Evolutionary conservation across 2,888 invertebrate genomes (phyloP).

Genomic region (Slavum lentiscoides): DNA sequence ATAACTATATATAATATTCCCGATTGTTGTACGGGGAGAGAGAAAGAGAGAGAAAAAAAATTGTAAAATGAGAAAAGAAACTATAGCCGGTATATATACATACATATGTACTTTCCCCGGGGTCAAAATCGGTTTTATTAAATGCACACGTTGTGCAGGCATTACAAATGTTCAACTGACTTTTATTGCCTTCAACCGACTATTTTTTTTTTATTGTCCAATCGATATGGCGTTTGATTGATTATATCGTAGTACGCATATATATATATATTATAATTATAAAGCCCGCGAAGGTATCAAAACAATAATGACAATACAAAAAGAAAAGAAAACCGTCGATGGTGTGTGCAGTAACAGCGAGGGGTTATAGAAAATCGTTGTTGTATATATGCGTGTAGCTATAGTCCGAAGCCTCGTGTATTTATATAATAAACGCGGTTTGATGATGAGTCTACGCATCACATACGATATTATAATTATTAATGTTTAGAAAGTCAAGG

Average conservation of each 20-base stretch:
- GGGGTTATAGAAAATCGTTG: background rate
- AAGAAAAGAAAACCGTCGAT: background rate
- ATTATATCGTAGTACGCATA: too few species aligned
- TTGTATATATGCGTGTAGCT: too few species aligned
- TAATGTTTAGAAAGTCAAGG: slow-evolving; percentile 40
- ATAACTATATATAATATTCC: too few species aligned
- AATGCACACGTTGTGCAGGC: background rate
- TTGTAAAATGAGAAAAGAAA: background rate
- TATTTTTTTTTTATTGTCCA: too few species aligned
- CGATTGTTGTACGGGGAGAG: background rate
- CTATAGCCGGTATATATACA: background rate
- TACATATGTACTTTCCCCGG: slow-evolving; percentile 15
- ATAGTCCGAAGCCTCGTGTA: background rate
- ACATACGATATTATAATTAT: background rate
- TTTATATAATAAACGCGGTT: background rate
- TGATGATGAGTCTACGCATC: too few species aligned
- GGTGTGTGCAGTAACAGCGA: background rate
- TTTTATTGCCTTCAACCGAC: background rate
- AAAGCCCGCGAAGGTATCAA: too few species aligned
- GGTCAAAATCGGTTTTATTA: slow-evolving; percentile 2
- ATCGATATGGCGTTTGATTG: too few species aligned
- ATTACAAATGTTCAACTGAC: slow-evolving; percentile 6
- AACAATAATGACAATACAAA: background rate
- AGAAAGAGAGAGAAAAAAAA: background rate
- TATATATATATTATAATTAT: too few species aligned